Percentiles rank a stretch among this genome's conserved stretches.
phyloP scores from a whole-genome alignment of 1,140 invertebrate species.

The Elymnias hypermnestra region DNA sequence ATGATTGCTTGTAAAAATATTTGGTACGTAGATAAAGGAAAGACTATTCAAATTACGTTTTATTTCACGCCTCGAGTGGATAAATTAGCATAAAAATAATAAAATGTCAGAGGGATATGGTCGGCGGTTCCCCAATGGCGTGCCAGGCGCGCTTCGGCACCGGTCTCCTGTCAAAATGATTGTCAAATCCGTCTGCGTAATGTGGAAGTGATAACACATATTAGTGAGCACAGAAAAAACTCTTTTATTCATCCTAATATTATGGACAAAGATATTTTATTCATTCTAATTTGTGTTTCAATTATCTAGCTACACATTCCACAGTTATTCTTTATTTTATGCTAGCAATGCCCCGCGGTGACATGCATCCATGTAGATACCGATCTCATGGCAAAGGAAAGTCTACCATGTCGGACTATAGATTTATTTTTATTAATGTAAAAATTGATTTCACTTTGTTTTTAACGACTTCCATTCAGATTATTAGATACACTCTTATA shows the following conservation, averaged over 20 bases:
- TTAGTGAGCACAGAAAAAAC: slow-evolving; percentile 28
- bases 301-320: too few relatives aligned
- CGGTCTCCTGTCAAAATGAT: slow-evolving; percentile 46
- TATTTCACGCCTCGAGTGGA: slow-evolving; percentile 38
- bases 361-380: too few relatives aligned
- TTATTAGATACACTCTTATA: too few relatives aligned
- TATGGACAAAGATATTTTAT: too few relatives aligned
- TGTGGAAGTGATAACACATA: slow-evolving; percentile 28
- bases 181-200: slow-evolving; percentile 33
- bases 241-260: slow-evolving; percentile 5
- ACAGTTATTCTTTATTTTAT: too few relatives aligned
- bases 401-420: too few relatives aligned
- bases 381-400: too few relatives aligned
- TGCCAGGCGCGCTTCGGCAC: slow-evolving; percentile 26
- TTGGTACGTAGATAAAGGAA: slow-evolving; percentile 8
- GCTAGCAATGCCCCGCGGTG: too few relatives aligned
- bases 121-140: slow-evolving; percentile 44
- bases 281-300: too few relatives aligned
- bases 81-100: slow-evolving; percentile 69
- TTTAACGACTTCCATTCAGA: too few relatives aligned
- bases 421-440: too few relatives aligned
- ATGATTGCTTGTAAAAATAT: slow-evolving; percentile 18
- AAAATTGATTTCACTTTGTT: too few relatives aligned
- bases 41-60: slow-evolving; percentile 41
- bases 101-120: slow-evolving; percentile 49